These are phyloP conservation scores for Agriopis leucophaearia DNA, from an alignment of 2,888 invertebrate genomes.

Conservation along the genomic window DNA sequence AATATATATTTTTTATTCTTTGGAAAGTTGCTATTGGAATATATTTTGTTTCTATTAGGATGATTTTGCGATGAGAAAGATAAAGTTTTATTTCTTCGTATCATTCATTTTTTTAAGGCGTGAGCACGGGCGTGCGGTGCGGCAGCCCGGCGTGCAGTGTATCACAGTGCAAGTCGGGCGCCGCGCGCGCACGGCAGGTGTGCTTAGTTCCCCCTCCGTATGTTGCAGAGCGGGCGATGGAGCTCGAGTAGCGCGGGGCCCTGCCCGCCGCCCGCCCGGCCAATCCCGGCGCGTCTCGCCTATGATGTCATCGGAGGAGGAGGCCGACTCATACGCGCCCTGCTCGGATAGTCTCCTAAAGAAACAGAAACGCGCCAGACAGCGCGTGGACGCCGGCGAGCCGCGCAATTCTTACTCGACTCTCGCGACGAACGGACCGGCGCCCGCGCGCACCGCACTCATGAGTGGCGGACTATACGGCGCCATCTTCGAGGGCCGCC, in stretches of 20 bases:
- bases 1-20: constrained; percentile 3
- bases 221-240: constrained; percentile 85
- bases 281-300: constrained; percentile 93
- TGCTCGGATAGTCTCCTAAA: constrained; percentile 96
- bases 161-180: constrained; percentile 29
- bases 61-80: not conserved
- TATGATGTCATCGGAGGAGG: constrained; percentile 99
- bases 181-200: constrained; percentile 74
- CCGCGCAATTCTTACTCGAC: constrained; percentile 95
- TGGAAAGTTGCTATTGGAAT: constrained; percentile 60
- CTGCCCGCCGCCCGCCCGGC: constrained; percentile 89
- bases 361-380: constrained; percentile 97
- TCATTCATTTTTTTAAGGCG: not conserved
- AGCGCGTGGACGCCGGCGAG: constrained; percentile 98
- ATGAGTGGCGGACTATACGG: constrained; percentile 95
- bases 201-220: constrained; percentile 76
- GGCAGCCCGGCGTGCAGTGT: not conserved
- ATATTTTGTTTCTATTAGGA: constrained; percentile 7
- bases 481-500: constrained; percentile 93
- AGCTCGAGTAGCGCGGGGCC: constrained; percentile 83
- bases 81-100: not conserved
- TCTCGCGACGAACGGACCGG: constrained; percentile 84
- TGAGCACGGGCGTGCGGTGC: not conserved
- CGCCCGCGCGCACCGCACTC: constrained; percentile 90
- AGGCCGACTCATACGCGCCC: constrained; percentile 97